Base-by-base conservation (phyloP, 2,888 invertebrate species). In the Silvanus unidentatus region DNA sequence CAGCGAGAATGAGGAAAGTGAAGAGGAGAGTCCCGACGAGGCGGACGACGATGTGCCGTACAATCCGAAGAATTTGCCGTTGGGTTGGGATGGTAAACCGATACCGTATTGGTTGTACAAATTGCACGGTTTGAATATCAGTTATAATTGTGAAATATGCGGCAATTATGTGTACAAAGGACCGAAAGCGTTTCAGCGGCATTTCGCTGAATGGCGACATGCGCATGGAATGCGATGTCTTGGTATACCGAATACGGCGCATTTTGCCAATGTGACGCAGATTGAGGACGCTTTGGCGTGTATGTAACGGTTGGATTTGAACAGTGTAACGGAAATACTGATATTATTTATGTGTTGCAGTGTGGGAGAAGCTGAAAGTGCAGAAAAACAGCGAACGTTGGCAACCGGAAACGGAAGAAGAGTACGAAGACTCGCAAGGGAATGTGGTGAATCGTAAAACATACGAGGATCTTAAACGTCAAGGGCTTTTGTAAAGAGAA, bases 371-470 rank as follows among this genome's bases (percentile, higher is more conserved):
- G 73, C 78, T 99, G 11, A 97, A 97, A 70, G 81, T 86, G 6
- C 92, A 92, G 64, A 99, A 99, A 66, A 95, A 96, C 65, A 83
- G 84, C 39, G 97, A 97, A 73, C 80, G 98, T 50, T 99, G 94
- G 88, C 91, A 92, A 58, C 93, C 96, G 1, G 96, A 97, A 68
- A 88, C 89, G 57, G 92, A 96, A 73, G 99, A 99, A 73, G 99
- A 99, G 66, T 99, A 89, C 73, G 99, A 99, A 74, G 99, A 99
- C 76, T 95, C 96, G 0, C 82, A 86, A 58, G 99, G 99, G 10
- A 99, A 99, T 76, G 99, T 99, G 11, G 97, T 99, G 1, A 98
- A 94, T 73, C 84, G 94, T 53, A 98, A 98, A 71, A 99, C 97
- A 0, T 99, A 86, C 63, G 98, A 99, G 70, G 98, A 99, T 80